These are phyloP conservation scores for Rhincodon typus DNA, from an alignment of 2,797 vertebrate species.

Conservation along the genomic window DNA sequence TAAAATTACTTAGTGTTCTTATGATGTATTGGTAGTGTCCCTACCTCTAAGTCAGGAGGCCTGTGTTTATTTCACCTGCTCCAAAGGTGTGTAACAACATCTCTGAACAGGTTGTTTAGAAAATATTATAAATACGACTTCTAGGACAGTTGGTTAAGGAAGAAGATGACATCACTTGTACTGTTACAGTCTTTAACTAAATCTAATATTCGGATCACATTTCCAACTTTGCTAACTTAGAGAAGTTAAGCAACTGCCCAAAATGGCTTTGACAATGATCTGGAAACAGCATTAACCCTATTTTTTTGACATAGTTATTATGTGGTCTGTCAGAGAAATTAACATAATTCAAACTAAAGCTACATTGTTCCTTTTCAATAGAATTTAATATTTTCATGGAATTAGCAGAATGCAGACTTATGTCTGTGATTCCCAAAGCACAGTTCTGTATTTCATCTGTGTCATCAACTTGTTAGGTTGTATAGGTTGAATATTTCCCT, in stretches of 20 bases:
- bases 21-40: no score
- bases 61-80: no score
- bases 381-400: background rate
- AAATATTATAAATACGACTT: no score
- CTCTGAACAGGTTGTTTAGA: no score
- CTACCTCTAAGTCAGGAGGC: no score
- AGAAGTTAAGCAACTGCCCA: background rate
- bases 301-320: background rate
- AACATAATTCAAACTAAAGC: background rate
- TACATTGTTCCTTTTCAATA: background rate
- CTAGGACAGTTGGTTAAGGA: no score
- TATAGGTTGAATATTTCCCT: background rate
- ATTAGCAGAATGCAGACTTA: background rate
- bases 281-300: background rate
- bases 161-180: no score
- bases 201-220: background rate
- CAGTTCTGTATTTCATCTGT: background rate
- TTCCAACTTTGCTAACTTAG: background rate
- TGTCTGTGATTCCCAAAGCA: background rate
- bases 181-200: background rate
- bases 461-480: background rate
- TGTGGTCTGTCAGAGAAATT: background rate
- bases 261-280: background rate
- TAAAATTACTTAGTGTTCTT: no score
- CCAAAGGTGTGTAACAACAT: no score